These are phyloP conservation scores for Sycophaga agraensis DNA, from an alignment of 1,140 invertebrate genomes.

Conservation along the genomic window DNA sequence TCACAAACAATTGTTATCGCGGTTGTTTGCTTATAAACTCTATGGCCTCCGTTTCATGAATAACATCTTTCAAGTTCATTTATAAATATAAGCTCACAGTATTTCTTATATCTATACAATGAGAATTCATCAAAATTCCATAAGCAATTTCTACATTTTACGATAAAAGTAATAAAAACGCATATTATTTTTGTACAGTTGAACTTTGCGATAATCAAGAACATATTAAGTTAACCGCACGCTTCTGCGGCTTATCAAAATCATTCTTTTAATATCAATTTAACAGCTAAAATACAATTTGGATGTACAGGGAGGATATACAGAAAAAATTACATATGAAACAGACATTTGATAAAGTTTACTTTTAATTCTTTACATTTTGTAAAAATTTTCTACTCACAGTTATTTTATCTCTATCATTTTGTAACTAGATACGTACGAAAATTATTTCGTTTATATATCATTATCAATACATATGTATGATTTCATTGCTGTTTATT, in stretches of 20 bases:
- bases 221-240: not conserved
- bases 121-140: not conserved
- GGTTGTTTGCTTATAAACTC: not conserved
- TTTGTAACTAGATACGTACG: not conserved
- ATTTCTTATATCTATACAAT: conserved; percentile 9
- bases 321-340: conserved; percentile 17
- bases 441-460: not conserved
- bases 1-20: conserved; percentile 7
- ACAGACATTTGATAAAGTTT: conserved; percentile 3
- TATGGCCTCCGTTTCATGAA: not conserved
- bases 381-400: not conserved
- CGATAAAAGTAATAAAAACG: not conserved
- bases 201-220: not conserved
- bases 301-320: conserved; percentile 3
- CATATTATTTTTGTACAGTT: conserved; percentile 12
- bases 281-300: conserved; percentile 18
- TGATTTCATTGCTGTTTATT: not conserved
- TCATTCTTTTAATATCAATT: not conserved
- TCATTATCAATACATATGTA: no score
- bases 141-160: not conserved
- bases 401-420: not conserved
- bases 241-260: not conserved
- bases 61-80: not conserved
- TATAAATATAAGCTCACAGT: conserved; percentile 14
- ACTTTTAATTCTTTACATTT: not conserved